Evolutionary conservation across 1,140 invertebrate species (phyloP), one percentile per base, ranked within the genome.

Genomic region (Triops cancriformis): DNA sequence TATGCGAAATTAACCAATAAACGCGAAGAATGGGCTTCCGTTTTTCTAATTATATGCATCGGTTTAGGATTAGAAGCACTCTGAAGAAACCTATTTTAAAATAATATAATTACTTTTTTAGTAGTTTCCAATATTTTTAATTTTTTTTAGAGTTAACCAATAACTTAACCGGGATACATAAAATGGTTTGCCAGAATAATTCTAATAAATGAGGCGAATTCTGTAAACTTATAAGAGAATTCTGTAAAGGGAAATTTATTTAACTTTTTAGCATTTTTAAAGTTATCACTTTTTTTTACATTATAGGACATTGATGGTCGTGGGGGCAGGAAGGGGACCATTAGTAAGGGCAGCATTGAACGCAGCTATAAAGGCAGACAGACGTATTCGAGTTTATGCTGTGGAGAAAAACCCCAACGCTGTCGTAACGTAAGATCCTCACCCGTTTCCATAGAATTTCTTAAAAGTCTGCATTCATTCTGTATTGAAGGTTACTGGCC

Each of bases 361-460:
- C 85, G 96, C 97, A 10, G 91, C 94, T 1, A 85, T 88, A 76
- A 87, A 89, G 77, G 89, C 90, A 6, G 86, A 89, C 42, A 85
- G 87, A 72, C 87, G 88, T 82, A 86, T 94, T 1, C 88, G 90
- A 84, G 85, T 97, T n/a, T 97, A 96, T 85, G 96, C 96, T 26
- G 92, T 99, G 0, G 98, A 99, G 84, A 99, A 99, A 85, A 99
- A 99, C 89, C 92, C 94, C 0, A 98, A 96, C 88, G 97, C 98
- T 72, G 89, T 98, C 76, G 90, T 97, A 31, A 97, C 97, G 82
- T 90, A 86, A 86, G 86, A 81, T 76, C 37, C 79, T 73, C 26
- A 12, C 10, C 1, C 76, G 43, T 27, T 76, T 79, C 43, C 27
- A 75, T 43, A n/a, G 7, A 31, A 64, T 43, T 64, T 81, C 74